Evolutionary conservation across 2,113 vertebrate species (phyloP), one percentile per base, ranked within the genome.

Genomic region (Condylura cristata): DNA sequence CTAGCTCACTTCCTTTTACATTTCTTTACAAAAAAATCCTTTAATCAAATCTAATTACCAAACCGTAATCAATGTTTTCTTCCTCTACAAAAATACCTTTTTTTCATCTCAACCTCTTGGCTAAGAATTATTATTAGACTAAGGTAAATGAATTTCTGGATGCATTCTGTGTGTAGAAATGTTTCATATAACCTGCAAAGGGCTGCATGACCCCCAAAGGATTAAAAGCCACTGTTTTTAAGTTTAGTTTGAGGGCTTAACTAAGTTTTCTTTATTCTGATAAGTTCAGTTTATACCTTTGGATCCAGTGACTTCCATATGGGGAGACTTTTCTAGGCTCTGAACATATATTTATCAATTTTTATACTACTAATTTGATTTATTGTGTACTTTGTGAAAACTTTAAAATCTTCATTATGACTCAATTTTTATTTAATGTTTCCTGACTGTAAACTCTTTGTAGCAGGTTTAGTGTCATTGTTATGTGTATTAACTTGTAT

Each of bases 361-460:
- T 58, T 56, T 70, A 34, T 85, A 68, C 32, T 13, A 48, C 82
- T 82, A 95, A 85, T 85, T 53, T 82, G 56, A 74, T 70, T 84
- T 85, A 88, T 71, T 88, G 81, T 1, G 10, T 65, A 86, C 4
- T 41, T 63, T 63, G n/a, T 89, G 7, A 82, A 94, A 95, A 91
- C 12, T 89, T 89, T 71, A 90, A 92, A 95, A 87, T 32, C n/a
- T 96, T 87, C 61, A 84, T 39, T 63, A 44, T 92, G 76, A 68
- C 56, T 17, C 72, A 80, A 78, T 44, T 92, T 32, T 74, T 65
- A 74, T 70, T 86, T 91, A 86, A 70, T 84, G 34, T 76, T 93
- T 82, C 53, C 44, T 61, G 83, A 94, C 7, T 84, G 5, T 71
- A 70, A 90, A 82, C 39, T 46, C 22, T 51, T 92, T 61, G 86